Conservation (phyloP, 1,140 invertebrate species). For the Oreohelix idahoensis region DNA sequence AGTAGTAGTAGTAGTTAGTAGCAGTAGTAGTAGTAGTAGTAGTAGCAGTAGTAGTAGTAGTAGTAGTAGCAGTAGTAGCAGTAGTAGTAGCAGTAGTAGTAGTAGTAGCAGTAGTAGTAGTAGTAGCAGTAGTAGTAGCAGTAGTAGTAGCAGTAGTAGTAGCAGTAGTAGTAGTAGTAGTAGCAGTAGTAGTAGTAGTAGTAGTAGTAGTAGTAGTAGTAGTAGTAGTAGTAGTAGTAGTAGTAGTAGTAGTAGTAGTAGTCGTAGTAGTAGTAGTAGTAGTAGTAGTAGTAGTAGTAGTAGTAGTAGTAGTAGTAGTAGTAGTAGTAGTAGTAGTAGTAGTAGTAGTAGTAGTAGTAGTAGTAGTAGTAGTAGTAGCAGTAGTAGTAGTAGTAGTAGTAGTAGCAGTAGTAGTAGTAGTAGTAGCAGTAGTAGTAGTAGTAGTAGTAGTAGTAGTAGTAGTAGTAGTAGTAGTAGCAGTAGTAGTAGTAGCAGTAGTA, state of each 20-base stretch:
- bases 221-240: constrained; percentile 36
- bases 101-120: constrained; percentile 36
- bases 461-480: constrained; percentile 26
- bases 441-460: constrained; percentile 30
- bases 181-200: constrained; percentile 36
- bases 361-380: too few species aligned
- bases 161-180: constrained; percentile 24
- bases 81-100: constrained; percentile 36
- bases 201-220: constrained; percentile 30
- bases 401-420: constrained; percentile 37
- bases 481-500: neutral
- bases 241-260: too few species aligned
- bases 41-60: constrained; percentile 39
- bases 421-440: constrained; percentile 37
- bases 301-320: constrained; percentile 40
- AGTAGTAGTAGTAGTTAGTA: constrained; percentile 12
- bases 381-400: constrained; percentile 39
- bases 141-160: neutral
- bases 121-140: constrained; percentile 29
- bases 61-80: constrained; percentile 29
- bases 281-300: constrained; percentile 30
- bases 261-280: too few species aligned
- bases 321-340: constrained; percentile 32
- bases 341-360: constrained; percentile 36
- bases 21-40: constrained; percentile 34